Conservation (phyloP, 2,888 invertebrate genomes). For the Pollenia labialis region DNA sequence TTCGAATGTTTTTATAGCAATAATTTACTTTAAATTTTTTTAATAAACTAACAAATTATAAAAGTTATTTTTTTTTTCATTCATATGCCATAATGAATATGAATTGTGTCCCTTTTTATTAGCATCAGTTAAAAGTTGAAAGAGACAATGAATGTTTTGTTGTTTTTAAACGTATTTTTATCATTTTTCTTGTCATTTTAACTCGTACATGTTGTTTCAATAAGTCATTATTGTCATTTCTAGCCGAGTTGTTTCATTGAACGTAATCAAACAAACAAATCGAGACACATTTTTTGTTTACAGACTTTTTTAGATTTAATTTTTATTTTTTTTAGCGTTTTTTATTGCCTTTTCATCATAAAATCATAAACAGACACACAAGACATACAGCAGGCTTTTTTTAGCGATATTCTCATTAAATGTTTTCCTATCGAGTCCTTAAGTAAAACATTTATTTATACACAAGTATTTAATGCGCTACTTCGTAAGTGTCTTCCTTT, state of each 20-base stretch:
- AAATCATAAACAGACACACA: neutral
- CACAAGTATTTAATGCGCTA: too few relatives aligned
- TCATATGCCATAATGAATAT: too few relatives aligned
- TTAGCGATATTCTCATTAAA: slow-evolving; percentile 22
- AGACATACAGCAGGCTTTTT: neutral
- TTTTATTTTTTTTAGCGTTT: neutral
- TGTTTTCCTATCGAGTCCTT: neutral
- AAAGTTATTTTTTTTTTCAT: too few relatives aligned
- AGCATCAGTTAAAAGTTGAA: neutral
- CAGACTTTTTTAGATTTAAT: neutral
- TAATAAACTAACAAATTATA: too few relatives aligned
- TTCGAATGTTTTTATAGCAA: neutral
- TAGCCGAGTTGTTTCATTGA: neutral
- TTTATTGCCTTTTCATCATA: neutral
- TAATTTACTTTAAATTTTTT: neutral
- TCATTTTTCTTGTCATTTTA: neutral
- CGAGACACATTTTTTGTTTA: neutral
- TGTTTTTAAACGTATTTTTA: neutral
- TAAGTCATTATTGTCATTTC: neutral
- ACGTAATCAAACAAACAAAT: neutral
- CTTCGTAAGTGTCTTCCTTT: too few relatives aligned
- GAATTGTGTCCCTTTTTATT: neutral
- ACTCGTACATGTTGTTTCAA: neutral
- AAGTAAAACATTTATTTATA: too few relatives aligned
- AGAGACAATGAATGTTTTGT: neutral